These are phyloP conservation scores for Eupithecia centaureata DNA, from an alignment of 2,888 invertebrate species.

Conservation along the genomic window DNA sequence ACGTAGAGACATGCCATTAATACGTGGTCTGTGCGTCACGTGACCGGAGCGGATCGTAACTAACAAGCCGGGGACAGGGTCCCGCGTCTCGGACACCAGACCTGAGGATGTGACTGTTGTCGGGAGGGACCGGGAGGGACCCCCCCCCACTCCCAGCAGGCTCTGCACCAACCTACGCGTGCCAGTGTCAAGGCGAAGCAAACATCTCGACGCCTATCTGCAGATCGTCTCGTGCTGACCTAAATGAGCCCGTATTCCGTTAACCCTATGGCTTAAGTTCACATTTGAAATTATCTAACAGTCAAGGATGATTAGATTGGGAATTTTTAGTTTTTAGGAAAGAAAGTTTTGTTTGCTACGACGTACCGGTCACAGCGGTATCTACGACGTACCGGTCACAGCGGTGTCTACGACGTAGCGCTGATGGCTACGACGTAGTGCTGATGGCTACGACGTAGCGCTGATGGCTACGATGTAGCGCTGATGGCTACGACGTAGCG, in stretches of 20 bases:
- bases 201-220: neutral
- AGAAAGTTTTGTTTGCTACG: neutral
- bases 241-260: constrained; percentile 25
- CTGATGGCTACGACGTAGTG: neutral
- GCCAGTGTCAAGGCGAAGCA: neutral
- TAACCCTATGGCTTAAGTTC: constrained; percentile 19
- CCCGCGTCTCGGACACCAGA: too few relatives aligned
- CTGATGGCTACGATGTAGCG: constrained; percentile 12
- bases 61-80: too few relatives aligned
- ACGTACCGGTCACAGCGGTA: too few relatives aligned
- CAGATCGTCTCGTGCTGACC: constrained; percentile 14
- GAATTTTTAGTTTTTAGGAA: neutral
- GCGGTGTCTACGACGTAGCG: neutral
- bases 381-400: neutral
- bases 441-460: constrained; percentile 12
- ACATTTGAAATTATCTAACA: constrained; percentile 2
- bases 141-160: too few relatives aligned
- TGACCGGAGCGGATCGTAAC: too few relatives aligned
- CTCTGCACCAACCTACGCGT: too few relatives aligned
- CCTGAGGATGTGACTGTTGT: too few relatives aligned
- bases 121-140: too few relatives aligned
- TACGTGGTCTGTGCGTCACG: neutral
- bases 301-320: too few relatives aligned
- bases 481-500: constrained; percentile 9
- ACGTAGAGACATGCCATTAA: constrained; percentile 14